phyloP scores from a whole-genome alignment of 2,797 vertebrate species.

The Psittacula derbiana region DNA sequence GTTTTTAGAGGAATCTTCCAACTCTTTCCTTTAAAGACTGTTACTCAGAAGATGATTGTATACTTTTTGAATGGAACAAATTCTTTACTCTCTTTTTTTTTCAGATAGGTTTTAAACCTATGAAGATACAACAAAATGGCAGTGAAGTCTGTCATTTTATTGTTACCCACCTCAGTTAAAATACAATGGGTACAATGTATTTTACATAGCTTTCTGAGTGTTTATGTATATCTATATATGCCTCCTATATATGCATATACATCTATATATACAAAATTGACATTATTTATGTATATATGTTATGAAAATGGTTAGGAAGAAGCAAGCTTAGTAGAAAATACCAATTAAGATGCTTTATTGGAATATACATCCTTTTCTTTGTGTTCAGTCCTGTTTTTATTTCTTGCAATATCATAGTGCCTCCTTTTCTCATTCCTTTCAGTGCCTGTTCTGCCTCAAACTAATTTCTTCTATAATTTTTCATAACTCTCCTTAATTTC shows the following conservation, averaged over 20 bases:
- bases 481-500: constrained; percentile 58
- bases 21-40: background rate
- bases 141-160: constrained; percentile 72
- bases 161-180: constrained; percentile 76
- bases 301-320: constrained; percentile 54
- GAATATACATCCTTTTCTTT: constrained; percentile 32
- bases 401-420: constrained; percentile 52
- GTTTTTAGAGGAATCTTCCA: background rate
- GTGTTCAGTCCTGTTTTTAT: constrained; percentile 25
- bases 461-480: constrained; percentile 75
- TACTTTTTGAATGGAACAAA: constrained; percentile 68
- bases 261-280: constrained; percentile 72
- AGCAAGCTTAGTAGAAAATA: constrained; percentile 56
- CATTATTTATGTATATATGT: constrained; percentile 64
- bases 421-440: constrained; percentile 61
- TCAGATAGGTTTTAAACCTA: constrained; percentile 77
- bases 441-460: constrained; percentile 62
- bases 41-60: background rate
- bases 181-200: constrained; percentile 76
- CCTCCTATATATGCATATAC: constrained; percentile 66
- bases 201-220: constrained; percentile 74
- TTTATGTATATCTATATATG: constrained; percentile 75
- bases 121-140: constrained; percentile 78
- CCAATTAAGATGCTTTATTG: background rate
- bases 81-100: constrained; percentile 73